Evolutionary conservation across 2,888 invertebrate species (phyloP).

Genomic region (Ennomos fuscantarius): DNA sequence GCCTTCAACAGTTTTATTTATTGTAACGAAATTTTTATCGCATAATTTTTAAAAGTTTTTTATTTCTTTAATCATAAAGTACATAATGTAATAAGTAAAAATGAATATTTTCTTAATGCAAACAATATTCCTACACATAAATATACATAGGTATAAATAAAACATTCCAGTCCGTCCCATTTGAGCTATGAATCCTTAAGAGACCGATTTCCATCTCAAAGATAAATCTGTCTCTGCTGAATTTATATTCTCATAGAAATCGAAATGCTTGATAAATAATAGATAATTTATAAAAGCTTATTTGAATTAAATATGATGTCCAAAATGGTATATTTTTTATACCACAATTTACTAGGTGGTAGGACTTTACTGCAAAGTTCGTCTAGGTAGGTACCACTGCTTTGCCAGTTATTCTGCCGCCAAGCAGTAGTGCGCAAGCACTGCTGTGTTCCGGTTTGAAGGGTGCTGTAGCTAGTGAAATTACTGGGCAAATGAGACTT

Average conservation of each 20-base stretch:
- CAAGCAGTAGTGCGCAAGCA: no score
- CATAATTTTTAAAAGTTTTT: background rate
- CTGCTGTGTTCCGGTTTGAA: no score
- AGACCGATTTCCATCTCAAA: constrained; percentile 41
- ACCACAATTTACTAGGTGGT: no score
- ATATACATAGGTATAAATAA: constrained; percentile 20
- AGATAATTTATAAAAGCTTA: constrained; percentile 15
- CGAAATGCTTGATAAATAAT: constrained; percentile 39
- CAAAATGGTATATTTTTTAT: no score
- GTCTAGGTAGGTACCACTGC: no score
- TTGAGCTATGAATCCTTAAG: constrained; percentile 41
- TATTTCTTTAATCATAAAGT: no score
- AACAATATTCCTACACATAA: constrained; percentile 11
- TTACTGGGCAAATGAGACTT: no score
- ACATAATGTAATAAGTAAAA: no score
- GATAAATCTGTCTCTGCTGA: constrained; percentile 41
- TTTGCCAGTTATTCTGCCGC: no score
- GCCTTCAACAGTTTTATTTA: background rate
- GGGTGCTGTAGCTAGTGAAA: no score
- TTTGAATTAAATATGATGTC: no score
- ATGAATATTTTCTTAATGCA: background rate
- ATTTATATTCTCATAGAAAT: constrained; percentile 40
- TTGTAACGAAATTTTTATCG: constrained; percentile 1
- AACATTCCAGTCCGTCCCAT: constrained; percentile 39
- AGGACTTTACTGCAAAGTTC: no score